Percentiles rank a stretch among this genome's conserved stretches.
phyloP scores from a whole-genome alignment of 1,140 invertebrate genomes.

The Metopolophium dirhodum region DNA sequence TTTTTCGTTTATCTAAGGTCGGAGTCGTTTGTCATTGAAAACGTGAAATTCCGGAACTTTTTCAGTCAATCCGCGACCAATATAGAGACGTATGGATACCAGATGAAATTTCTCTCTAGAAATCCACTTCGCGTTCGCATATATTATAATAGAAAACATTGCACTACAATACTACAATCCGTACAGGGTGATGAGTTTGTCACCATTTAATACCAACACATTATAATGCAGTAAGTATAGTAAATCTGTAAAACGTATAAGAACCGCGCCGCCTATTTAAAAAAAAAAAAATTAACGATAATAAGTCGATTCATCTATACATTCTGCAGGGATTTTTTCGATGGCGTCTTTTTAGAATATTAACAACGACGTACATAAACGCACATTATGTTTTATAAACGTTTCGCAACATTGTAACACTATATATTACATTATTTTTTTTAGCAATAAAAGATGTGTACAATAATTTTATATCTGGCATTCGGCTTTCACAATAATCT shows the following conservation, averaged over 20 bases:
- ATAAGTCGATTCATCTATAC: background rate
- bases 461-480: background rate
- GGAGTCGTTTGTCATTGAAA: slow-evolving; percentile 19
- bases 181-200: background rate
- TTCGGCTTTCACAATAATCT: background rate
- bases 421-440: background rate
- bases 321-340: background rate
- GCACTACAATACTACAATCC: background rate
- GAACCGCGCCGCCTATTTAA: too few species aligned
- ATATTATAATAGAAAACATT: background rate
- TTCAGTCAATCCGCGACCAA: background rate
- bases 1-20: background rate
- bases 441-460: background rate
- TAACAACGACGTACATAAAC: too few species aligned
- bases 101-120: background rate
- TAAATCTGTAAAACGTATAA: too few species aligned
- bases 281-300: background rate
- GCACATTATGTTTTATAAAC: background rate
- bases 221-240: too few species aligned
- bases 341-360: background rate
- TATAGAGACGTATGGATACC: background rate
- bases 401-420: background rate
- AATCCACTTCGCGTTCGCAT: background rate
- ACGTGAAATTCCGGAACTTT: slow-evolving; percentile 16
- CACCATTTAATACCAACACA: background rate